These are phyloP conservation scores for Nasua narica DNA, from an alignment of 2,797 vertebrate genomes.

Conservation along the genomic window DNA sequence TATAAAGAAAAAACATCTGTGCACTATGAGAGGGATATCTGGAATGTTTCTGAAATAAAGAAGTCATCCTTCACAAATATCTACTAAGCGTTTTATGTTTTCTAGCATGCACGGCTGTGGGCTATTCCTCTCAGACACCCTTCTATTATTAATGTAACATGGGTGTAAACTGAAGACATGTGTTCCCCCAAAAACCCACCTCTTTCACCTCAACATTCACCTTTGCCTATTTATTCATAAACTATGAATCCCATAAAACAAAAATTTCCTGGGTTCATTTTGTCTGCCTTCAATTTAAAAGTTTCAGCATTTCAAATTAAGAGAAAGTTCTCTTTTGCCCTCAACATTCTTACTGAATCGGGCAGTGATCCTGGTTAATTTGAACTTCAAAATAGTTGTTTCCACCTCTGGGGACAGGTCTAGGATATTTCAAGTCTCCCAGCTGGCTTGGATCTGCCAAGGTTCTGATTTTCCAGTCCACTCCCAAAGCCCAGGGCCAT, in stretches of 20 bases:
- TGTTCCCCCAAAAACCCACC: background rate
- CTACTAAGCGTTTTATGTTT: background rate
- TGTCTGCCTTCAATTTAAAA: background rate
- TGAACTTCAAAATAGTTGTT: background rate
- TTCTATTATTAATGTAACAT: background rate
- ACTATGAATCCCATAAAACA: background rate
- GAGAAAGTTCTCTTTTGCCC: background rate
- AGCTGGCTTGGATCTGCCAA: background rate
- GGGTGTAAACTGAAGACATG: background rate
- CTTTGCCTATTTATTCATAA: background rate
- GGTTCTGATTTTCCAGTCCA: background rate
- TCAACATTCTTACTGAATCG: background rate
- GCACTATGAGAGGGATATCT: rapidly evolving
- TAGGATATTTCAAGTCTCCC: background rate
- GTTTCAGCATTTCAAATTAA: background rate
- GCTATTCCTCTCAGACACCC: background rate
- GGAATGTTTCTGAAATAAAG: background rate
- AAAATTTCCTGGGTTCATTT: background rate
- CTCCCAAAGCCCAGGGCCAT: background rate
- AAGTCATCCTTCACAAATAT: background rate
- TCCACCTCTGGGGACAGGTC: no score
- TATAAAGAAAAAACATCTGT: background rate
- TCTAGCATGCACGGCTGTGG: background rate
- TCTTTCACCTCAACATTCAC: background rate
- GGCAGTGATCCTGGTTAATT: background rate